A percentile compares a stretch with the other conserved stretches of the same genome.
Conservation (phyloP, 2,113 vertebrate species). For the Oncorhynchus nerka region DNA sequence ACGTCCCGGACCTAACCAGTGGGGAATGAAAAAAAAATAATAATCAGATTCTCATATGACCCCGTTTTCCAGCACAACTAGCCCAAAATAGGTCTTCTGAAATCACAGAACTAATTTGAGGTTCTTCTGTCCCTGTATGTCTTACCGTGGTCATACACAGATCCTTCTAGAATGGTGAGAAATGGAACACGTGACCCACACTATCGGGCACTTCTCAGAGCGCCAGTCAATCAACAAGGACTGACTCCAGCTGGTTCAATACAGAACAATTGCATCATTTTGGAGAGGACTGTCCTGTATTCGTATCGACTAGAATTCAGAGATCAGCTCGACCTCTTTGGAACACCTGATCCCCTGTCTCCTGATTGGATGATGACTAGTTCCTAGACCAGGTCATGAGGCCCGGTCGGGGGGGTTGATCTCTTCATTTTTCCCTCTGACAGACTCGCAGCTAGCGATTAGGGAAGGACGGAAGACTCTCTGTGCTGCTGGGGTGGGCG, state of each 20-base stretch:
- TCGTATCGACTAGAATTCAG: too few relatives aligned
- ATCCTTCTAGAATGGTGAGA: too few relatives aligned
- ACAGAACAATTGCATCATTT: too few relatives aligned
- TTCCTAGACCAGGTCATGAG: conserved; percentile 55
- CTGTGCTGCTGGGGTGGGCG: too few relatives aligned
- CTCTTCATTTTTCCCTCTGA: not conserved
- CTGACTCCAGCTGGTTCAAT: too few relatives aligned
- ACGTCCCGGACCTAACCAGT: too few relatives aligned
- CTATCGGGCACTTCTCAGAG: too few relatives aligned
- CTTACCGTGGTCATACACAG: too few relatives aligned
- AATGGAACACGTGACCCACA: too few relatives aligned
- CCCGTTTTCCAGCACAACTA: conserved; percentile 52
- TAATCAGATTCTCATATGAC: conserved; percentile 34
- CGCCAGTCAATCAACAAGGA: too few relatives aligned
- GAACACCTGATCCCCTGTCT: not conserved
- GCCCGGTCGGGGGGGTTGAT: conserved; percentile 45
- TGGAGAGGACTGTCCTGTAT: too few relatives aligned
- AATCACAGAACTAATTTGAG: conserved; percentile 6
- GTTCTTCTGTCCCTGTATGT: not conserved
- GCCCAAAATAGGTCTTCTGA: conserved; percentile 57
- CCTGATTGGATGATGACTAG: conserved; percentile 34
- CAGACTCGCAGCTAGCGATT: conserved; percentile 26
- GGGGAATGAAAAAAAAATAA: too few relatives aligned
- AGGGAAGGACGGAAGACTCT: not conserved
- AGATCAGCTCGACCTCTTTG: conserved; percentile 6